Base-by-base conservation (phyloP, 2,888 invertebrate species). In the Orthosia incerta region DNA sequence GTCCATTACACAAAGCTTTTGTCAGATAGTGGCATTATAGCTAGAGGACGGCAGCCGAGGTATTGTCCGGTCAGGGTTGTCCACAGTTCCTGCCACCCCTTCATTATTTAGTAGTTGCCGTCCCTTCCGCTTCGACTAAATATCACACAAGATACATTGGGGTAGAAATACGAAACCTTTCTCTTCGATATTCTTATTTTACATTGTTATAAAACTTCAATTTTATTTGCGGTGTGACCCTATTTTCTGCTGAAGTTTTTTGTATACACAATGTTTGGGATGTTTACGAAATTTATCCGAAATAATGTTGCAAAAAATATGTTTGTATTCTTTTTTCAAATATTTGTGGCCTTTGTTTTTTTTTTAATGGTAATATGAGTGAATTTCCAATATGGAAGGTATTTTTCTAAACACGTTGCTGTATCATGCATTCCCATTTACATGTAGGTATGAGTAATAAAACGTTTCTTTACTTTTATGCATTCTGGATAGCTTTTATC, bases 181-280 rank as follows among this genome's bases (percentile, higher is more conserved):
- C 80, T 80, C 71, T 72, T 62, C 69, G 55, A 85, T 85, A 83
- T 83, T 80, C 80, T 83, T 86, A 80, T 80, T 80, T 83, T 86
- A 80, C 75, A 76, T 66, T 57, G 71, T 69, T 79, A 79, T 66
- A 86, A 85, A 86, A 74, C 71, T 72, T 83, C 64, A 64, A 77
- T 74, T 80, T 83, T 85, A 84, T 83, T 83, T 70, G 60, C 15
- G 57, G 80, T 61, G 63, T 50, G 61, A 61, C 83, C 83, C 67
- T 65, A 83, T 76, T 76, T 61, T 60, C 12, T 65, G 15, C 50
- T 51, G 50, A 62, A 76, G 53, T 79, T 69, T 65, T 57, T 76
- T 61, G 76, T 60, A 13, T 65, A 15, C 31, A 53, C 65, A 59
- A 67, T 61, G 67, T 75, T 80, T 59, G 53, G 18, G 18, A 66